Base-by-base conservation (phyloP, 2,797 vertebrate species). In the Spatula clypeata region DNA sequence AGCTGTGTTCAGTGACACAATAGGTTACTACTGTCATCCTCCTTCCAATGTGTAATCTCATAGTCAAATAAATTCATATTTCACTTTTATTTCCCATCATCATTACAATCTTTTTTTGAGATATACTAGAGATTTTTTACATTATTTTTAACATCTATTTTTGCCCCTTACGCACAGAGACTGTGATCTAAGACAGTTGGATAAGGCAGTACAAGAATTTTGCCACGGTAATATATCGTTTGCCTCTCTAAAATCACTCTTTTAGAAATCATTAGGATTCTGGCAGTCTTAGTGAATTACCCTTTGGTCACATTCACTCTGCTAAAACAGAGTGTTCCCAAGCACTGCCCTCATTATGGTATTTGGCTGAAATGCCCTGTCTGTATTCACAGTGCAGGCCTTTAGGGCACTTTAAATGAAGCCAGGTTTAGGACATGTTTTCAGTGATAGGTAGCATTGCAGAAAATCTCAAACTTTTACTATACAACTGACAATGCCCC, bases 181-280 rank as follows among this genome's bases (percentile, higher is more conserved):
- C 27, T 44, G 20, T 66, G 54, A 89, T 14, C 32, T 86, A 71
- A 67, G 66, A 67, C 19, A 80, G n/a, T 47, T 83, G 47, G n/a
- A 72, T 72, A 67, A 94, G 31, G 40, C 44, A 79, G 44, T 55
- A 47, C 16, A 64, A 71, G 53, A 72, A 57, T 81, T 95, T 94
- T 86, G 24, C 64, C 71, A 72, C 11, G n/a, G 53, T 60, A 71
- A 70, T 67, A 67, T 45, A 62, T 18, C 26, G 31, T 67, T 87
- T 36, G 20, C 15, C 16, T 67, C 27, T 88, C 3, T 82, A 5
- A 84, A 86, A 86, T 72, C 36, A 42, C 34, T 65, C 31, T n/a
- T 84, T 75, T 51, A 66, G 73, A 81, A 77, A 69, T 55, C 15
- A 12, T 31, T 65, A 15, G 11, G 32, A 38, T 72, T 53, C 58